phyloP scores from a whole-genome alignment of 64 coral and sea anemone genomes.

The Pocillopora verrucosa region DNA sequence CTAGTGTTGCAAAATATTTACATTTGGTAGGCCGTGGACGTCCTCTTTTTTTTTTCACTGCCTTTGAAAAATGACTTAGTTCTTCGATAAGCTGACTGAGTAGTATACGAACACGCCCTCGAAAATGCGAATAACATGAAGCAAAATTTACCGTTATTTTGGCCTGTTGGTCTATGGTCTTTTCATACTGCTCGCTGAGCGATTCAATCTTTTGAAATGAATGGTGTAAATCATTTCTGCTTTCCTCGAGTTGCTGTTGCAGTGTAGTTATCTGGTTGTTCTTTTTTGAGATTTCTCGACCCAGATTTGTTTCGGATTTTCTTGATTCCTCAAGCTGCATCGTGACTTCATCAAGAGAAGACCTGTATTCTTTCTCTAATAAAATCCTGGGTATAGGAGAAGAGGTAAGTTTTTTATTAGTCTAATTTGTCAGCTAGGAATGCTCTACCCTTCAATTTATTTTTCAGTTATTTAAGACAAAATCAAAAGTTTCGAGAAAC shows the following conservation, averaged over 20 bases:
- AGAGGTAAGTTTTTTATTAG: neutral
- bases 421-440: too few species aligned
- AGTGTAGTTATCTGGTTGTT: constrained; percentile 13
- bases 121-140: neutral
- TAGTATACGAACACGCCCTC: too few species aligned
- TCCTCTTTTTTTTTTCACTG: too few species aligned
- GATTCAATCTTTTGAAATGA: constrained; percentile 57
- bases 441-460: too few species aligned
- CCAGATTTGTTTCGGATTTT: constrained; percentile 34
- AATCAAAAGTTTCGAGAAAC: neutral
- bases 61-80: too few species aligned
- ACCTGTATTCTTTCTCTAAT: constrained; percentile 16
- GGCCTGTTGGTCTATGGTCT: constrained; percentile 56
- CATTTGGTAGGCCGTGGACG: too few species aligned
- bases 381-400: constrained; percentile 18
- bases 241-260: constrained; percentile 50
- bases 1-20: too few species aligned
- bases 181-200: constrained; percentile 58
- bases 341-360: constrained; percentile 23
- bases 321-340: constrained; percentile 40
- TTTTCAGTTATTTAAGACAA: too few species aligned
- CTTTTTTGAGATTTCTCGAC: constrained; percentile 30
- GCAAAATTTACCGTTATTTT: constrained; percentile 41
- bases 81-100: too few species aligned
- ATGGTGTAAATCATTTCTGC: constrained; percentile 35